Evolutionary conservation across 2,797 vertebrate genomes (phyloP), one percentile per base, ranked within the genome.

Genomic region (Paguma larvata): DNA sequence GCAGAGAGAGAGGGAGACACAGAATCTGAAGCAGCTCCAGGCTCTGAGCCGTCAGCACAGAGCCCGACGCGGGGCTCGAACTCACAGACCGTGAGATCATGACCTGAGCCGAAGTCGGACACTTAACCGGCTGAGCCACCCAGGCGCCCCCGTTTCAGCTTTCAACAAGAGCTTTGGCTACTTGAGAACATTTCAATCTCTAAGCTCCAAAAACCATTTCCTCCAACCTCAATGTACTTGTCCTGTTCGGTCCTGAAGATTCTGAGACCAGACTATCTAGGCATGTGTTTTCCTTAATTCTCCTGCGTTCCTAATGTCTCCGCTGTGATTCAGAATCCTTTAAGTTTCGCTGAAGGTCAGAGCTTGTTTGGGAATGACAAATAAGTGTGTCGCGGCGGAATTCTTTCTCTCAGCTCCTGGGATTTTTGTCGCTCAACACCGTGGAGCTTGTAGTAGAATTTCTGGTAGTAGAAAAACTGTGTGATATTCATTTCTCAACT

Each of bases 351-450:
- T 85, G 46, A 79, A 63, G 56, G 34, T 84, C 94, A 85, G 51
- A 70, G 38, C 44, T 84, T 91, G 59, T 85, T 92, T 94, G 70
- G 75, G 14, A 97, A 84, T 85, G 75, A 89, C 68, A 79, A 68
- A 75, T 78, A 56, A 84, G 78, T 67, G 48, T 73, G 96, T 96
- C 63, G 41, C 84, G 44, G 78, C 56, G 94, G 51, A 73, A 53
- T 75, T 94, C 91, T 90, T 93, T 86, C 30, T 87, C 13, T 78
- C 34, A 56, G 51, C 38, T 91, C 44, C 51, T 78, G 62, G 65
- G 59, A 62, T 73, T 95, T 95, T 95, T 89, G 70, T 85, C 88
- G 72, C 44, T 94, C 53, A 89, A 1, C 92, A 82, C 41, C 92
- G 82, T 51, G 82, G 89, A 95, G 62, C 41, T 82, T 93, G 11